Conservation (phyloP, 2,113 vertebrate species). For the Thermophis baileyi region DNA sequence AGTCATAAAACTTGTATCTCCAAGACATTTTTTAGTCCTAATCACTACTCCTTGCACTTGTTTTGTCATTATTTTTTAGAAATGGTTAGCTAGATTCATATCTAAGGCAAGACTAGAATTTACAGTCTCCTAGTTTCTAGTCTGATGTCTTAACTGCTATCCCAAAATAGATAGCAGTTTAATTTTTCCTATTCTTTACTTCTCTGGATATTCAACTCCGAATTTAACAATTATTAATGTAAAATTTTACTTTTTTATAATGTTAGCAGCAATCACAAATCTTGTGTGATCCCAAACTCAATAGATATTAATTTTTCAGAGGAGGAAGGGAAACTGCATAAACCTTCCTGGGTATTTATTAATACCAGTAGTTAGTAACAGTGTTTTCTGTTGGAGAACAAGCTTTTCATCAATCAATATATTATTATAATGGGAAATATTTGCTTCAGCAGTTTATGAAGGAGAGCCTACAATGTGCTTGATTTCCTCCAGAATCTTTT, state of each 20-base stretch:
- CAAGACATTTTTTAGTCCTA: neutral
- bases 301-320: neutral
- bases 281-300: neutral
- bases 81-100: neutral
- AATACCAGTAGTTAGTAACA: neutral
- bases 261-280: neutral
- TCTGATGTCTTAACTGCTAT: neutral
- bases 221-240: neutral
- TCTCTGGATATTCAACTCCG: neutral
- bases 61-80: neutral
- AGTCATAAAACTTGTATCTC: neutral
- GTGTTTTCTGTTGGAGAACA: neutral
- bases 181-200: neutral
- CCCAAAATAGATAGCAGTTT: neutral
- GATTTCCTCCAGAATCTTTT: conserved; percentile 17
- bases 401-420: neutral
- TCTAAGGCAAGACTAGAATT: neutral
- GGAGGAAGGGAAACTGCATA: neutral
- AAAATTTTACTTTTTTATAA: neutral
- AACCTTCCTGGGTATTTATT: neutral
- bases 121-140: neutral
- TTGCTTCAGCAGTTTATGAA: neutral
- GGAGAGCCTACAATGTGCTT: neutral
- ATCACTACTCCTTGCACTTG: neutral
- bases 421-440: neutral